phyloP scores from a whole-genome alignment of 2,113 vertebrate species.

The Cochlearius cochlearius region DNA sequence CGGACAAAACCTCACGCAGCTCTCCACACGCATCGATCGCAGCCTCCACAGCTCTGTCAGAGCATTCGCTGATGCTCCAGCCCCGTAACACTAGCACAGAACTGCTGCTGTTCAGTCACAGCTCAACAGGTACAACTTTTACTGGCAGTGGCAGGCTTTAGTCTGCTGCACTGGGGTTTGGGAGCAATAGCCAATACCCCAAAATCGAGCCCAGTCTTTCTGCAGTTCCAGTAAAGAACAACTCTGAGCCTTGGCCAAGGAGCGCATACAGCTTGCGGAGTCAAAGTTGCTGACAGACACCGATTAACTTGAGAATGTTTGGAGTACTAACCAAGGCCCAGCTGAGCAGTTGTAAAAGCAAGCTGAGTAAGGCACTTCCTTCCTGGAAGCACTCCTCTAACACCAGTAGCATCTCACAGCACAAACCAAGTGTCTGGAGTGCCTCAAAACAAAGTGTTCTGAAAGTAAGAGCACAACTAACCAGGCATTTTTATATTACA shows the following conservation, averaged over 20 bases:
- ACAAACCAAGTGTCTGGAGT: neutral
- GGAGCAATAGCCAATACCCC: neutral
- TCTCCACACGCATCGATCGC: rapidly evolving
- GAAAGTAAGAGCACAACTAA: neutral
- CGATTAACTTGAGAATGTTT: neutral
- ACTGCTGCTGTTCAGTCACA: neutral
- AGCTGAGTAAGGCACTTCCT: neutral
- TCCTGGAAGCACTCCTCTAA: neutral
- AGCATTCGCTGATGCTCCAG: neutral
- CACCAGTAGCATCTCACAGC: neutral
- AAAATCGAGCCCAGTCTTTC: neutral
- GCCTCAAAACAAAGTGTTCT: neutral
- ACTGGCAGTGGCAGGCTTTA: neutral
- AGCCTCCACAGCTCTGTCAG: rapidly evolving
- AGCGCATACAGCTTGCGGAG: neutral
- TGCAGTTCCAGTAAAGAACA: neutral
- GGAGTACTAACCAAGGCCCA: neutral
- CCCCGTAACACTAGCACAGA: neutral
- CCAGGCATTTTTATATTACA: neutral
- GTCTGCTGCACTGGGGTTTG: neutral
- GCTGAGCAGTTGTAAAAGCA: neutral
- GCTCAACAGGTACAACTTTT: neutral
- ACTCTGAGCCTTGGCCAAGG: neutral
- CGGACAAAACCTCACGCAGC: rapidly evolving
- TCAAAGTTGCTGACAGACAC: neutral